Percentiles rank a stretch among this genome's conserved stretches.
Conservation (phyloP, 2,797 vertebrate genomes). For the Pogonophryne albipinna region DNA sequence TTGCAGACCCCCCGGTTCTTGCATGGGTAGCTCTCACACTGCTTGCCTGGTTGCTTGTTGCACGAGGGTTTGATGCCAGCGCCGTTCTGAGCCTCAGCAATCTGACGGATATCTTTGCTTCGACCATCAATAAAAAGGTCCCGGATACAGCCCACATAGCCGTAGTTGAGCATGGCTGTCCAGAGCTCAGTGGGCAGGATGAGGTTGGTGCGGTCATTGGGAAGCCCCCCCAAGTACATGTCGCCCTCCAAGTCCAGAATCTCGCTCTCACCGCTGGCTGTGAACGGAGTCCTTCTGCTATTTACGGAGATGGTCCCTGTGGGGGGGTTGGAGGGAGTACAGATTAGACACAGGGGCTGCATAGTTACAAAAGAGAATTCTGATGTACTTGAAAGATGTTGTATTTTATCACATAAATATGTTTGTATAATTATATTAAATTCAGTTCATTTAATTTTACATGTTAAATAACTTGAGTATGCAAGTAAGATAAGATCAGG, state of each 20-base stretch:
- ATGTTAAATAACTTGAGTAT: not conserved
- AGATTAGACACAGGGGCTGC: not conserved
- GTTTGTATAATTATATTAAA: no score
- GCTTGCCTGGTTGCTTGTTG: conserved; percentile 91
- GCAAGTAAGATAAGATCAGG: not conserved
- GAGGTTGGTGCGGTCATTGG: conserved; percentile 92
- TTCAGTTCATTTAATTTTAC: not conserved
- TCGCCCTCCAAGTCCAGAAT: conserved; percentile 97
- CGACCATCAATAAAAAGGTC: conserved; percentile 97
- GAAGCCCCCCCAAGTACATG: conserved; percentile 97
- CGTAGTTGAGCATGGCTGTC: conserved; percentile 99
- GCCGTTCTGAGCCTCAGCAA: conserved; percentile 95
- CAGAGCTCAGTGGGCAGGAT: conserved; percentile 98
- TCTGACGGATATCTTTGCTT: conserved; percentile 98
- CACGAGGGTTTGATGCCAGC: conserved; percentile 98
- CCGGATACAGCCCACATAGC: conserved; percentile 96
- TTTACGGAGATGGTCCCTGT: conserved; percentile 98
- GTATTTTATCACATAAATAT: no score
- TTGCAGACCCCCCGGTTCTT: conserved; percentile 96
- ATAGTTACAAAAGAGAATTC: not conserved
- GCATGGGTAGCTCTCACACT: conserved; percentile 97
- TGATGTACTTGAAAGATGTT: no score
- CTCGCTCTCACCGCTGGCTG: conserved; percentile 97
- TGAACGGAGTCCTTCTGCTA: conserved; percentile 96
- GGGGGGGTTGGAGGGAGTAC: not conserved